phyloP scores from a whole-genome alignment of 1,140 invertebrate genomes.

The Drosophila triauraria region DNA sequence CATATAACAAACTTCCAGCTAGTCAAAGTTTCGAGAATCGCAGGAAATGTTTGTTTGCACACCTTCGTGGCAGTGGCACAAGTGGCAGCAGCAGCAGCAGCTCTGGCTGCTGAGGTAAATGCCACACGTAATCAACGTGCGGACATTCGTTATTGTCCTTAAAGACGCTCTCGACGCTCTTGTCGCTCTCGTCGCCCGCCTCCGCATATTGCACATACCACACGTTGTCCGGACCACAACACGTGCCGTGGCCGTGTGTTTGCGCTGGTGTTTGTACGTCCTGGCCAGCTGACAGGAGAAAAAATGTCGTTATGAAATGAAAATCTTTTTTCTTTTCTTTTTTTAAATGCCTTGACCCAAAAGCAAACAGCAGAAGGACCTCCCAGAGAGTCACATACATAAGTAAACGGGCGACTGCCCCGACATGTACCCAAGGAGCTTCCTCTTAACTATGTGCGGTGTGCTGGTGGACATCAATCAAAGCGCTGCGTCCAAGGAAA shows the following conservation, averaged over 20 bases:
- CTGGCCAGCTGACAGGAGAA: slow-evolving; percentile 40
- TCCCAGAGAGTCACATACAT: slow-evolving; percentile 26
- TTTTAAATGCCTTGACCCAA: slow-evolving; percentile 74
- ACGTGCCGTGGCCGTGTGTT: slow-evolving; percentile 20
- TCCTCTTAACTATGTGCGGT: slow-evolving; percentile 48
- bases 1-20: not conserved
- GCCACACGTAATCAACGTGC: slow-evolving; percentile 42
- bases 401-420: slow-evolving; percentile 57
- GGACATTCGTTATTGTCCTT: slow-evolving; percentile 53
- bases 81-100: not conserved
- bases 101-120: slow-evolving; percentile 18
- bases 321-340: slow-evolving; percentile 46
- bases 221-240: slow-evolving; percentile 46
- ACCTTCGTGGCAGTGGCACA: not conserved
- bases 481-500: slow-evolving; percentile 40
- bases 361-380: slow-evolving; percentile 58
- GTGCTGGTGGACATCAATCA: slow-evolving; percentile 73
- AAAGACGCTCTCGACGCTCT: slow-evolving; percentile 37
- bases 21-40: slow-evolving; percentile 13
- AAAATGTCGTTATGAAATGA: slow-evolving; percentile 74
- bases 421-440: slow-evolving; percentile 25
- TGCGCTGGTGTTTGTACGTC: slow-evolving; percentile 15
- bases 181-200: slow-evolving; percentile 21
- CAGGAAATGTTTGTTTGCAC: slow-evolving; percentile 30
- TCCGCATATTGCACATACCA: slow-evolving; percentile 59